These are phyloP conservation scores for Caenorhabditis tropicalis DNA, from an alignment of 1,140 invertebrate genomes.

Conservation along the genomic window DNA sequence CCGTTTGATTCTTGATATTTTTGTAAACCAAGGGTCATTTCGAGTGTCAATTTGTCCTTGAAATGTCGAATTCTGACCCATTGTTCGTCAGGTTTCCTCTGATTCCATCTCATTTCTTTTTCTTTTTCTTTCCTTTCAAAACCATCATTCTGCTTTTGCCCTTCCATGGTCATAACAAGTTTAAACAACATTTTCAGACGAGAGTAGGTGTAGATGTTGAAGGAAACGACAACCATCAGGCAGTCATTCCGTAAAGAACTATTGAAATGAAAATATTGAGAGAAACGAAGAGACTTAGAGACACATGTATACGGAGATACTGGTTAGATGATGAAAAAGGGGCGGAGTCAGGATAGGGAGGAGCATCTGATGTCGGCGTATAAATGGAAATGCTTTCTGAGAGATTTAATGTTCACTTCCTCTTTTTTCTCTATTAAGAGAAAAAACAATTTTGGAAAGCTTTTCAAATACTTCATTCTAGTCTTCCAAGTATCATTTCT, in stretches of 20 bases:
- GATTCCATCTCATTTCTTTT: neutral
- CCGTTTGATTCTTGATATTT: neutral
- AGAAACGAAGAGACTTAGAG: neutral
- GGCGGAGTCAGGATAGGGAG: constrained; percentile 34
- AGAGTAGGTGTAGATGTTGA: constrained; percentile 28
- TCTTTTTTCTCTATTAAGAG: neutral
- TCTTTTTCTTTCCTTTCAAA: neutral
- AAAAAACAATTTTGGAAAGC: too few relatives aligned
- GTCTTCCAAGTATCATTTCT: too few relatives aligned
- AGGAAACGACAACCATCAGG: neutral
- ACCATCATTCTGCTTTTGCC: neutral
- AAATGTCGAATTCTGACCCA: constrained; percentile 4
- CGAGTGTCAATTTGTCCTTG: neutral
- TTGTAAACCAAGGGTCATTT: constrained; percentile 17
- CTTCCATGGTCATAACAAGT: constrained; percentile 21
- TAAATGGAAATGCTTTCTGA: neutral
- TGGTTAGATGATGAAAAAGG: constrained; percentile 13
- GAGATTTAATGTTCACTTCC: neutral
- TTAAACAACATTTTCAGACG: constrained; percentile 33
- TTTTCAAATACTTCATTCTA: too few relatives aligned
- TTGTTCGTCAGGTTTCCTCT: neutral
- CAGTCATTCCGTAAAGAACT: constrained; percentile 38
- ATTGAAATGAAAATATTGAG: neutral
- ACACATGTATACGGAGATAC: neutral
- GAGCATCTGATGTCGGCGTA: neutral